Evolutionary conservation across 2,888 invertebrate species (phyloP), one percentile per base, ranked within the genome.

Genomic region (Hyalella azteca): DNA sequence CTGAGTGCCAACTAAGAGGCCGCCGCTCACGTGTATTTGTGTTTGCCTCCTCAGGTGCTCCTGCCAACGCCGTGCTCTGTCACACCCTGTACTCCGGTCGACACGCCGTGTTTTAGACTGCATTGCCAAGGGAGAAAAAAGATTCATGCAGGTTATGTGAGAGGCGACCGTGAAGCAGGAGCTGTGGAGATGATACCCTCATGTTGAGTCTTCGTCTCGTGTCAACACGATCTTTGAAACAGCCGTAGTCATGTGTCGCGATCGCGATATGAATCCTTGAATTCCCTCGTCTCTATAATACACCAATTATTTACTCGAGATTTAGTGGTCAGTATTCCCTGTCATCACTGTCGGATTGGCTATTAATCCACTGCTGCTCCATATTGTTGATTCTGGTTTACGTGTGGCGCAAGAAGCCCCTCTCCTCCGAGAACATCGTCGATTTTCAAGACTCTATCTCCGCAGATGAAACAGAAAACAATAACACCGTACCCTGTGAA

Each of bases 171-270:
- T 66, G 36, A 32, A 36, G 36, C 36, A 32, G 36, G 29, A 66
- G 15, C 66, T 54, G 19, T 29, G 5, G 36, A 32, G n/a, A 40
- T 78, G 78, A 78, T 45, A 49, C 48, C 45, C 73, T 73, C 79
- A 83, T 83, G 83, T 81, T 83, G 80, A 83, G 83, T 73, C 81
- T 83, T 60, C 83, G 83, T 60, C 83, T 83, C 66, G 83, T 83
- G 48, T 83, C 83, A 41, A 83, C 83, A 26, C 76, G 83, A 48
- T 83, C 83, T 49, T 79, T 83, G 19, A 83, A 83, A 79, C 83
- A 83, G 60, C 83, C 83, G 80, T 83, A 83, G 80, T 81, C 82
- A 83, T 83, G 83, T 83, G 83, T 78, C 83, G 83, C 45, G 83
- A 83, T 73, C 75, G 83, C 49, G 83, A 83, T 83, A 83, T 83